phyloP scores from a whole-genome alignment of 2,113 vertebrate species.

The Xiphophorus couchianus region DNA sequence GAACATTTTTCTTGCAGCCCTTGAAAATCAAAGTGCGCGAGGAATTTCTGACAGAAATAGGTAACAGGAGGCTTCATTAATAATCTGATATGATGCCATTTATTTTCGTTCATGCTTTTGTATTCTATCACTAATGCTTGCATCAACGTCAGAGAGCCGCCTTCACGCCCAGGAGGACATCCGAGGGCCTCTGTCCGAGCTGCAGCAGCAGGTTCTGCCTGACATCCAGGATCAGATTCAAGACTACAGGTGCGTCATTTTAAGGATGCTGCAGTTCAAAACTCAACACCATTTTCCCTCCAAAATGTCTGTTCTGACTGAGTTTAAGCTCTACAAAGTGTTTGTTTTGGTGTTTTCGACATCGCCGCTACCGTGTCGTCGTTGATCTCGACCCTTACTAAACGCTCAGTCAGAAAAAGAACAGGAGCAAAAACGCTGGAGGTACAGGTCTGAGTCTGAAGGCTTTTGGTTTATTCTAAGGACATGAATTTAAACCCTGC shows the following conservation, averaged over 20 bases:
- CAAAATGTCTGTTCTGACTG: background rate
- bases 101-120: accelerated
- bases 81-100: background rate
- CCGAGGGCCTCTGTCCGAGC: slow-evolving; percentile 82
- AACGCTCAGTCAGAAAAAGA: background rate
- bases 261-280: too few species aligned
- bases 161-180: slow-evolving; percentile 87
- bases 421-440: background rate
- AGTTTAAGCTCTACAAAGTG: background rate
- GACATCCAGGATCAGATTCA: slow-evolving; percentile 93
- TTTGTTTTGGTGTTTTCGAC: background rate
- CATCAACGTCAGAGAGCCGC: slow-evolving; percentile 77
- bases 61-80: slow-evolving; percentile 72
- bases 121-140: accelerated
- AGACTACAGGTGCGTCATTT: slow-evolving; percentile 85
- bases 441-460: background rate
- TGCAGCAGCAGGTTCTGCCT: slow-evolving; percentile 88
- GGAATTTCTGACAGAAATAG: slow-evolving; percentile 85
- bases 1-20: slow-evolving; percentile 72
- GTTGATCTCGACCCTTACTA: background rate
- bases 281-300: background rate
- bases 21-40: slow-evolving; percentile 89
- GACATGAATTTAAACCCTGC: background rate
- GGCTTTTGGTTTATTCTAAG: too few species aligned
- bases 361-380: too few species aligned